Evolutionary conservation across 2,797 vertebrate genomes (phyloP).

Genomic region (Clarias laeviceps): DNA sequence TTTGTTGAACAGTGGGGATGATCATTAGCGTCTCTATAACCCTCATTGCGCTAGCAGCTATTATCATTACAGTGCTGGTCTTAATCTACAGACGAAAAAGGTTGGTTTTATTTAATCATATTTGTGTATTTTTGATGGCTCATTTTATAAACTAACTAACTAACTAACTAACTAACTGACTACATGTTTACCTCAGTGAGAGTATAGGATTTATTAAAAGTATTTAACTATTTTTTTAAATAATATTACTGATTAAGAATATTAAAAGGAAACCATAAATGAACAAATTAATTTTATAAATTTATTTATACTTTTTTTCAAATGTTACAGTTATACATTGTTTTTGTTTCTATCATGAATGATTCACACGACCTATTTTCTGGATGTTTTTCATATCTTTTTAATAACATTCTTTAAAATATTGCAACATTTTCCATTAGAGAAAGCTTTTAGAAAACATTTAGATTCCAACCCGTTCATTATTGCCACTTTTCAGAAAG

Average conservation of each 20-base stretch:
- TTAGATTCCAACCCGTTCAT: not conserved
- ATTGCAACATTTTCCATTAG: not conserved
- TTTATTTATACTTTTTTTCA: not conserved
- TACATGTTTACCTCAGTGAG: not conserved
- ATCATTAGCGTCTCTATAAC: not conserved
- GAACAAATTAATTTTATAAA: not conserved
- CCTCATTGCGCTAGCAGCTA: constrained; percentile 1
- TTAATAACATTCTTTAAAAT: not conserved
- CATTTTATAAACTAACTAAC: not conserved
- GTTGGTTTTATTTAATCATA: not conserved
- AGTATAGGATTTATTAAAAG: no score
- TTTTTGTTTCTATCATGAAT: not conserved
- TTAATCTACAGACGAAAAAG: constrained; percentile 21
- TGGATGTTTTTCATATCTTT: not conserved
- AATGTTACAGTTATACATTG: not conserved
- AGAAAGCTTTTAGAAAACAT: not conserved
- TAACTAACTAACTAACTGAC: not conserved
- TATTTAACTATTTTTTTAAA: not conserved
- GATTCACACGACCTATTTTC: not conserved
- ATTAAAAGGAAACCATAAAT: not conserved
- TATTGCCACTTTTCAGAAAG: not conserved
- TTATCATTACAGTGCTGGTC: not conserved
- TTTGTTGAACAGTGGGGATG: not conserved
- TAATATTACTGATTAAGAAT: not conserved
- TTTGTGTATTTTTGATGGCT: not conserved